Evolutionary conservation across 2,888 invertebrate genomes (phyloP), one percentile per base, ranked within the genome.

Genomic region (Dendrolimus pini): DNA sequence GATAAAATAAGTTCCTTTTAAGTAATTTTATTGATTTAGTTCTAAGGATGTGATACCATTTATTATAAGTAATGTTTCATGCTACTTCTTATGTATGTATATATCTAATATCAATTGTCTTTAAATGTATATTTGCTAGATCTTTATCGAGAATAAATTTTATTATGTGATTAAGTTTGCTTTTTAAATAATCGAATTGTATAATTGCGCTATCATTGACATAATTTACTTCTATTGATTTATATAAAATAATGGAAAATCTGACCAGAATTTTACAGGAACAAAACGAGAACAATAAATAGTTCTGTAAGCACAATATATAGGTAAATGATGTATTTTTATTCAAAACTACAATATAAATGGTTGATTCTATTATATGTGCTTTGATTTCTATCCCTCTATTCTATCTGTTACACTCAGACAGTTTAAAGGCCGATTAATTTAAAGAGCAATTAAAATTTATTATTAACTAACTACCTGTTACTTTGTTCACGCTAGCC

Each of bases 11-110:
- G 89, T 89, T 89, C 89, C 89, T 89, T 80, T 77, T 75, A 80
- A 74, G 85, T 82, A 84, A 81, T 79, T 82, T 83, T 82, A 80
- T 75, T 77, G 69, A 74, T 75, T 84, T 85, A 81, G 75, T 73
- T 80, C 69, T 88, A 89, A 89, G 87, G 85, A 85, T 85, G 89
- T 89, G 89, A 89, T 89, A 89, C 89, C 88, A 89, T 87, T 84
- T 87, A 83, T 78, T 80, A 65, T 89, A 85, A 88, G 89, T 75
- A 78, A 81, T 79, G 72, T 78, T 77, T 80, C 77, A 77, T 78
- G 73, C 62, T 71, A 71, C 73, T 78, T 77, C 75, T 73, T 73
- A 72, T 80, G 73, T 80, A 78, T 79, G 75, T 84, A 82, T 77
- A 77, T 77, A 75, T 73, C 67, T 67, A 71, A 76, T 75, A 74